A percentile compares a stretch with the other conserved stretches of the same genome.
Conservation (phyloP, 2,888 invertebrate genomes). For the Platycheirus rosarum region DNA sequence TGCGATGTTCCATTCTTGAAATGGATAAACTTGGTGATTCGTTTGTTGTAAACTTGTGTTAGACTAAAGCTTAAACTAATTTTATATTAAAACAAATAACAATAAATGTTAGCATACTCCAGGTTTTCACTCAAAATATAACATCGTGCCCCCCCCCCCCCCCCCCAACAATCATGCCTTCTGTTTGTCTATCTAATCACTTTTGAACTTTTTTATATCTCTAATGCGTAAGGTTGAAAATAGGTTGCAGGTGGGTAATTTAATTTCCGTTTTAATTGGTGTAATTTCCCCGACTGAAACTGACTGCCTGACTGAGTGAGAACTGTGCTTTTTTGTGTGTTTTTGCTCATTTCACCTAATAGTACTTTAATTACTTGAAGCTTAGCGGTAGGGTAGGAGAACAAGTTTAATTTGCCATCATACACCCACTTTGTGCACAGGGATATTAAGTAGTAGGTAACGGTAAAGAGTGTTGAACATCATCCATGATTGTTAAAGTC, state of each 20-base stretch:
- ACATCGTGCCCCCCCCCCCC: not conserved
- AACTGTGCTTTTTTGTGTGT: constrained; percentile 63
- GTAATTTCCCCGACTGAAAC: constrained; percentile 55
- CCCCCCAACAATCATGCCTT: not conserved
- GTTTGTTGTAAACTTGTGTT: constrained; percentile 34
- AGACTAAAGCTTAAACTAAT: constrained; percentile 67
- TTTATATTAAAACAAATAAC: constrained; percentile 65
- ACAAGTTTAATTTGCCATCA: constrained; percentile 48
- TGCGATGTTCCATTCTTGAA: constrained; percentile 11
- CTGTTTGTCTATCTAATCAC: constrained; percentile 57
- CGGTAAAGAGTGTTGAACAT: constrained; percentile 31
- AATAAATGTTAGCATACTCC: constrained; percentile 64
- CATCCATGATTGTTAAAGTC: constrained; percentile 57
- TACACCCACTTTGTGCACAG: constrained; percentile 47
- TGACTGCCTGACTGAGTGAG: constrained; percentile 44
- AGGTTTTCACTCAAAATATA: constrained; percentile 46
- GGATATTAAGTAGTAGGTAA: constrained; percentile 29
- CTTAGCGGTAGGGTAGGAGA: constrained; percentile 8
- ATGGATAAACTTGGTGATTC: not conserved
- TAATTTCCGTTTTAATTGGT: constrained; percentile 72
- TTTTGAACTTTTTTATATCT: constrained; percentile 50
- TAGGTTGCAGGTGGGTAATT: constrained; percentile 72
- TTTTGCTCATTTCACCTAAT: constrained; percentile 62
- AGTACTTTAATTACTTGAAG: constrained; percentile 64
- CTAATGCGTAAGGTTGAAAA: constrained; percentile 54